Evolutionary conservation across 2,888 invertebrate genomes (phyloP), one percentile per base, ranked within the genome.

Genomic region (Netelia inedita): DNA sequence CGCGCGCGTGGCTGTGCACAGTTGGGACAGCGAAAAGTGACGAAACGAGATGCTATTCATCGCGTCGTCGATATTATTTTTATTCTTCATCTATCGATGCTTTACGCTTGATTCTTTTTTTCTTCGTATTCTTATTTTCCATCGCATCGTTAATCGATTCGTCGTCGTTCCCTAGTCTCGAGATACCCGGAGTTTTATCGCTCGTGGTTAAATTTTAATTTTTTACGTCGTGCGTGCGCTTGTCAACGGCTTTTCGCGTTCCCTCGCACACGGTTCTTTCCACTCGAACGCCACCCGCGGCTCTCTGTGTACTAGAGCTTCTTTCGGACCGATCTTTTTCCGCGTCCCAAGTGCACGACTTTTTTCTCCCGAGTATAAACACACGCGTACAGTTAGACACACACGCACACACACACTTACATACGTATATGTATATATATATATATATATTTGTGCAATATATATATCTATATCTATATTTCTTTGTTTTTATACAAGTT

Each of bases 241-340:
- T 28, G 28, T 28, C 28, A 5, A 28, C 28, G 28, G 28, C 28
- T 28, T 28, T 28, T 28, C 41, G 16, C 59, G 23, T 59, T 23
- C 19, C 9, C 66, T 11, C 16, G 50, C 2, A 2, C 14, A 2
- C 14, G 23, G 3, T 16, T 23, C 10, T 65, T 74, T 59, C 35
- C 35, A 65, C 74, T 74, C 50, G 63, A 74, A 11, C 35, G 63
- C 46, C 74, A 50, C 5, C 46, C 74, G 74, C 46, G 46, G 14
- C 28, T 23, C 23, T 23, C 23, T 28, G 46, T 46, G 46, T 46
- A 46, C 28, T 28, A 28, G 28, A 28, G 5, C 28, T 3, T 46
- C 10, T 46, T 46, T 46, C 14, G 46, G 3, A 11, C 46, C 11
- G 2, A 14, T 14, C 14, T 66, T 19, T 66, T 63, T 63, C 50